Percentiles rank a stretch among this genome's conserved stretches.
phyloP scores from a whole-genome alignment of 35 echinoderm and acorn worm genomes.

The Diadema setosum region DNA sequence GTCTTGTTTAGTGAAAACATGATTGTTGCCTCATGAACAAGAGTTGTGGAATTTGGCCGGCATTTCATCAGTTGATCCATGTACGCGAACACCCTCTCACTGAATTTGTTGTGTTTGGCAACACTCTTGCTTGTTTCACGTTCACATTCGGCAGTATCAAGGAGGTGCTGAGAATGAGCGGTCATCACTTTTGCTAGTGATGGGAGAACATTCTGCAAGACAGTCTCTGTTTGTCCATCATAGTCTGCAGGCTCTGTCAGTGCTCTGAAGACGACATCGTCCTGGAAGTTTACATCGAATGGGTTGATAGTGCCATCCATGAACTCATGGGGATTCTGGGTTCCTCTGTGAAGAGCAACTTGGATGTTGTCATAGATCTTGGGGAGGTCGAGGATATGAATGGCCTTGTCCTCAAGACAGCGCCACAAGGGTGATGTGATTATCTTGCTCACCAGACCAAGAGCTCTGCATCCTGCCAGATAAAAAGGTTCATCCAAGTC shows the following conservation, averaged over 20 bases:
- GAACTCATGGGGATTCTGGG: slow-evolving; percentile 10
- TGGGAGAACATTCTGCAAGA: not conserved
- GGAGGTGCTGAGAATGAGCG: not conserved
- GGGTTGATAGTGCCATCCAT: slow-evolving; percentile 4
- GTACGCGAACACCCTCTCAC: not conserved
- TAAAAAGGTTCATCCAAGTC: slow-evolving; percentile 11
- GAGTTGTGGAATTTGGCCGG: not conserved
- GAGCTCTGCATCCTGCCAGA: slow-evolving; percentile 36
- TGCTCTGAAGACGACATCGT: not conserved
- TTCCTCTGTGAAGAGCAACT: not conserved
- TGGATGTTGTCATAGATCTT: not conserved
- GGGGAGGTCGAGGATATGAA: not conserved
- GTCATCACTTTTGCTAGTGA: not conserved
- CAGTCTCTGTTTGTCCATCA: not conserved
- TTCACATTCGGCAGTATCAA: not conserved
- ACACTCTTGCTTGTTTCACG: not conserved
- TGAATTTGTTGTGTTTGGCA: not conserved
- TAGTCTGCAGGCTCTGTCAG: not conserved
- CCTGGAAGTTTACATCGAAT: not conserved
- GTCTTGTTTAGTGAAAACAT: not conserved
- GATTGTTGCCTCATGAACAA: not conserved
- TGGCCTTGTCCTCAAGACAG: not conserved
- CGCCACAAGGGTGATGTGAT: slow-evolving; percentile 13
- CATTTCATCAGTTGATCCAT: not conserved
- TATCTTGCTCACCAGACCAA: slow-evolving; percentile 26